Conservation (phyloP, 2,113 vertebrate species). For the Antechinus stuartii region DNA sequence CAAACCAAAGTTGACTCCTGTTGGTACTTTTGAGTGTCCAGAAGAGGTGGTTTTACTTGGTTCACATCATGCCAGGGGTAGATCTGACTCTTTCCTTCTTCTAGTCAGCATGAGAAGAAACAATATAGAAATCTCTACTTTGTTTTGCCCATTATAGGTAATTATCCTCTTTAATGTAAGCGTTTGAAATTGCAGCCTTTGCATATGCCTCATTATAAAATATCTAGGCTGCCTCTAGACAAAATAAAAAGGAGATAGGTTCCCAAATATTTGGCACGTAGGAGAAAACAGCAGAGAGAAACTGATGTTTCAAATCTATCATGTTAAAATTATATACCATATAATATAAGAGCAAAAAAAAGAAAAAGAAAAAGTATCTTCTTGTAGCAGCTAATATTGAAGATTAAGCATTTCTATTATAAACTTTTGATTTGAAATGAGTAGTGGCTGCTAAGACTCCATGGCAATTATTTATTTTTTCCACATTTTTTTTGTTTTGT, state of each 20-base stretch:
- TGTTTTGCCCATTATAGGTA: conserved; percentile 39
- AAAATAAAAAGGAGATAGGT: background rate
- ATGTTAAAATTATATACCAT: background rate
- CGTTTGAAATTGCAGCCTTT: background rate
- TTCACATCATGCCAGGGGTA: background rate
- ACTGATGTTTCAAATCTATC: conserved; percentile 43
- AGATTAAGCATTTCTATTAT: conserved; percentile 9
- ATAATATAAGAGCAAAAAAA: background rate
- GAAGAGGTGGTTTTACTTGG: background rate
- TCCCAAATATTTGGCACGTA: conserved; percentile 31
- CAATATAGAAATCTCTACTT: conserved; percentile 12
- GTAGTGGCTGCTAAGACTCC: conserved; percentile 20
- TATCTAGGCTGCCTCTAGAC: conserved; percentile 12
- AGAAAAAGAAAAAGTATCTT: background rate
- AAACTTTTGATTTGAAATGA: conserved; percentile 37
- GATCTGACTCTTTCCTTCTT: background rate
- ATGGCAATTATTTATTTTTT: conserved; percentile 42
- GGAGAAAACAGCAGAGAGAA: background rate
- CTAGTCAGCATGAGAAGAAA: background rate
- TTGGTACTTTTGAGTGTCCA: background rate
- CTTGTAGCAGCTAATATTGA: conserved; percentile 14
- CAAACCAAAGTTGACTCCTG: conserved; percentile 9
- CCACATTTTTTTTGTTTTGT: background rate
- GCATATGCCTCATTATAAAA: background rate
- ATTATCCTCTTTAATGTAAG: conserved; percentile 33